Conservation (phyloP, 1,140 invertebrate genomes). For the Danaus plexippus region DNA sequence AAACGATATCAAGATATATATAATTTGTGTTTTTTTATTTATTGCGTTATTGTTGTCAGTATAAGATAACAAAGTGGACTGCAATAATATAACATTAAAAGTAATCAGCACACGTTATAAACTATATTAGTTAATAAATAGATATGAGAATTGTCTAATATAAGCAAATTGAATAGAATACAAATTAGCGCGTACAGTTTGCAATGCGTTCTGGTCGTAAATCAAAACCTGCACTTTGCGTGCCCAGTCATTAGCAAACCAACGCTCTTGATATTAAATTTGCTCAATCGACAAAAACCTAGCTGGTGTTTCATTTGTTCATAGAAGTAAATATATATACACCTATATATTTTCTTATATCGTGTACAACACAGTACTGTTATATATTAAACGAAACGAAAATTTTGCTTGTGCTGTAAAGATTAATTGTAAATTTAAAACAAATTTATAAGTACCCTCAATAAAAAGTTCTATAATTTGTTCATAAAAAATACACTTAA, state of each 20-base stretch:
- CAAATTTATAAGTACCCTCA: neutral
- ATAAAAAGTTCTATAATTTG: slow-evolving; percentile 1
- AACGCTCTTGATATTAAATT: slow-evolving; percentile 25
- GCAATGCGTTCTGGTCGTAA: slow-evolving; percentile 32
- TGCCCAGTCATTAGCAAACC: slow-evolving; percentile 36
- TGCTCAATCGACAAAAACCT: slow-evolving; percentile 22
- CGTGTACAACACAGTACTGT: neutral
- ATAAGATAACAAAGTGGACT: too few relatives aligned
- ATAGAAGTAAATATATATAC: too few relatives aligned
- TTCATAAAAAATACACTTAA: neutral
- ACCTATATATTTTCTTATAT: neutral
- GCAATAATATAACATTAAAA: too few relatives aligned
- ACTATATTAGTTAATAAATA: too few relatives aligned
- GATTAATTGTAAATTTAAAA: neutral
- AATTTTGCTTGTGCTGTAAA: neutral
- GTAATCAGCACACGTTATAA: too few relatives aligned
- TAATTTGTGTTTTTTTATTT: neutral
- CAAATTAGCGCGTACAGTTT: slow-evolving; percentile 9
- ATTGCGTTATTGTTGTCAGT: too few relatives aligned
- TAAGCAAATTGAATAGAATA: slow-evolving; percentile 24
- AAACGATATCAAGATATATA: slow-evolving; percentile 2
- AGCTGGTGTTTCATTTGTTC: slow-evolving; percentile 10
- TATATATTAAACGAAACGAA: neutral
- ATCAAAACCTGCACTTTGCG: slow-evolving; percentile 42
- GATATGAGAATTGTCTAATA: slow-evolving; percentile 1